These are phyloP conservation scores for Sprattus sprattus DNA, from an alignment of 2,113 vertebrate genomes.

Conservation along the genomic window DNA sequence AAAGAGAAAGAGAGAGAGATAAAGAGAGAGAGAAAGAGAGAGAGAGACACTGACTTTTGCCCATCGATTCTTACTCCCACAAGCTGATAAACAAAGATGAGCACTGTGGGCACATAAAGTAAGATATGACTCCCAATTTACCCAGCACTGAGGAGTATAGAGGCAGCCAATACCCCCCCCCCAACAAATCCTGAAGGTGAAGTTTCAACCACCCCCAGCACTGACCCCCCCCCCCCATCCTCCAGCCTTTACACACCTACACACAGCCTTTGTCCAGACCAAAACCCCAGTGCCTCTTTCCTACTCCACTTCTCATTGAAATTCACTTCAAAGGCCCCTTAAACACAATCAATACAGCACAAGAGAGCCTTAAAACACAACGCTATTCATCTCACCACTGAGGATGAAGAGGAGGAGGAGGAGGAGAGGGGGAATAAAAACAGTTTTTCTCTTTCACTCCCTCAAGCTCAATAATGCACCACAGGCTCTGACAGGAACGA, in stretches of 20 bases:
- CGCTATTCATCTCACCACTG: neutral
- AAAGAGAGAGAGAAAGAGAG: neutral
- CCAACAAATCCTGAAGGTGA: neutral
- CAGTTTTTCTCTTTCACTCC: neutral
- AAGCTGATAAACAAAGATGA: neutral
- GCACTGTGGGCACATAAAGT: neutral
- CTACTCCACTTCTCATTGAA: neutral
- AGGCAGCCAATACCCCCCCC: neutral
- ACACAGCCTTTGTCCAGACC: neutral
- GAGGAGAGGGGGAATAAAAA: neutral
- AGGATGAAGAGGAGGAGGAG: neutral
- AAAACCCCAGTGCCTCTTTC: neutral
- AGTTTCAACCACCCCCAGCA: neutral
- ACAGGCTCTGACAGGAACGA: neutral
- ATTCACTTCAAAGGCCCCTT: constrained; percentile 6
- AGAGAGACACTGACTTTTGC: neutral
- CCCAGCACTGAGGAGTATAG: neutral
- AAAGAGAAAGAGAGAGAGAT: neutral
- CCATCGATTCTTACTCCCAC: neutral
- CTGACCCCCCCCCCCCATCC: neutral
- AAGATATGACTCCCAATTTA: neutral
- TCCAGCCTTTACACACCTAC: neutral
- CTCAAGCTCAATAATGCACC: neutral
- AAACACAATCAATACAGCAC: constrained; percentile 9
- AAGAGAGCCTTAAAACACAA: neutral